Percentiles rank a stretch among this genome's conserved stretches.
phyloP scores from a whole-genome alignment of 2,113 vertebrate genomes.

The Reinhardtius hippoglossoides region DNA sequence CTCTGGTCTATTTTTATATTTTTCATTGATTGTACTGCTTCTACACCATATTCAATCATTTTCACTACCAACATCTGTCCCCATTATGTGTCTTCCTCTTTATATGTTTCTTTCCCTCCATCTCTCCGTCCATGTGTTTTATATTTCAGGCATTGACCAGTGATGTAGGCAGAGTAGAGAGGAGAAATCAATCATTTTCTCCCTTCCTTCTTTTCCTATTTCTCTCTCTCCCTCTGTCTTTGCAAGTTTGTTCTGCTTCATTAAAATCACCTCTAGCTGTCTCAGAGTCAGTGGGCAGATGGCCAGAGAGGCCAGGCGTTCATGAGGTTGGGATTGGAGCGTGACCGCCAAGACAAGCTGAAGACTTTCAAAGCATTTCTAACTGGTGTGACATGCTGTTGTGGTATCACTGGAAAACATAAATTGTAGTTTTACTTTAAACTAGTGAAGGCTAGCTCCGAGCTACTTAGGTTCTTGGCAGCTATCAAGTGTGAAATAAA shows the following conservation, averaged over 20 bases:
- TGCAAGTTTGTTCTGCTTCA: conserved; percentile 65
- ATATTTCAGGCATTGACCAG: conserved; percentile 41
- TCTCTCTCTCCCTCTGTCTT: conserved; percentile 3
- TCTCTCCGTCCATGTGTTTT: conserved; percentile 52
- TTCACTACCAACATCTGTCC: conserved; percentile 28
- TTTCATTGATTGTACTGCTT: neutral
- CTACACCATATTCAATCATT: neutral
- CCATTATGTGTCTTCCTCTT: conserved; percentile 20
- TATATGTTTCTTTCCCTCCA: conserved; percentile 27
- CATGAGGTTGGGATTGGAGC: conserved; percentile 62
- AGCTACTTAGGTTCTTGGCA: conserved; percentile 10
- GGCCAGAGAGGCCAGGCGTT: conserved; percentile 47
- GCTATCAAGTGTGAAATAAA: conserved; percentile 3
- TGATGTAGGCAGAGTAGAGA: conserved; percentile 23
- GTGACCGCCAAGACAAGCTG: conserved; percentile 42
- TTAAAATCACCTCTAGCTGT: conserved; percentile 61
- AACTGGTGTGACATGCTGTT: conserved; percentile 34
- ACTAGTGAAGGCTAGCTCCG: neutral
- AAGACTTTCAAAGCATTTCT: conserved; percentile 52
- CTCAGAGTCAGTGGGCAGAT: conserved; percentile 12
- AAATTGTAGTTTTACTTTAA: conserved; percentile 23
- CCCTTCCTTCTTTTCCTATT: conserved; percentile 22
- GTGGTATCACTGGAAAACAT: conserved; percentile 18
- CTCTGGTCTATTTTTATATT: neutral
- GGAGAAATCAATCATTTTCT: conserved; percentile 45